These are phyloP conservation scores for Anadara kagoshimensis DNA, from an alignment of 1,140 invertebrate genomes.

Conservation along the genomic window DNA sequence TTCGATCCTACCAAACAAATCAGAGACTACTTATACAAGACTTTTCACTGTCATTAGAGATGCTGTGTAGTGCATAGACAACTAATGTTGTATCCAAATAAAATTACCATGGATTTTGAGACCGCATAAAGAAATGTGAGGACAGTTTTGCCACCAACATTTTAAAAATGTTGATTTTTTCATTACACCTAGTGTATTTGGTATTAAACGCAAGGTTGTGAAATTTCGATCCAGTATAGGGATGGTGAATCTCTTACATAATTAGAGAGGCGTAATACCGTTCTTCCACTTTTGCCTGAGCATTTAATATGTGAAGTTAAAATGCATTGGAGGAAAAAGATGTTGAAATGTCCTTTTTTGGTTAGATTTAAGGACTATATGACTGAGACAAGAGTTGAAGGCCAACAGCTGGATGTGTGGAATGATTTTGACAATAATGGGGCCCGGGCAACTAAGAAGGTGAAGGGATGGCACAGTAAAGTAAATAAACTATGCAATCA, in stretches of 20 bases:
- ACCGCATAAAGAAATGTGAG: not conserved
- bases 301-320: not conserved
- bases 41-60: not conserved
- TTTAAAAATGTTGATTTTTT: not conserved
- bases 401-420: not conserved
- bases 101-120: not conserved
- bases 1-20: constrained; percentile 10
- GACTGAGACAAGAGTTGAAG: not conserved
- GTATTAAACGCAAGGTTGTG: not conserved
- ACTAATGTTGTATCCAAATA: not conserved
- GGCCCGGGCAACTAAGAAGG: not conserved
- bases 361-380: not conserved
- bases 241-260: not conserved
- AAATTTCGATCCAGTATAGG: not conserved
- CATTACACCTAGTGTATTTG: constrained; percentile 1
- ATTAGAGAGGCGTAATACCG: not conserved
- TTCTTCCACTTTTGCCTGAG: not conserved
- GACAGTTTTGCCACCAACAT: not conserved
- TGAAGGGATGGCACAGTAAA: constrained; percentile 9
- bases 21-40: not conserved
- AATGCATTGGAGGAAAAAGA: not conserved
- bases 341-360: not conserved
- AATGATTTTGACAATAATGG: not conserved
- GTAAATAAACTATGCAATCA: constrained; percentile 2
- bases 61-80: not conserved